Evolutionary conservation across 2,888 invertebrate species (phyloP).

Genomic region (Lasioglossum pauxillum): DNA sequence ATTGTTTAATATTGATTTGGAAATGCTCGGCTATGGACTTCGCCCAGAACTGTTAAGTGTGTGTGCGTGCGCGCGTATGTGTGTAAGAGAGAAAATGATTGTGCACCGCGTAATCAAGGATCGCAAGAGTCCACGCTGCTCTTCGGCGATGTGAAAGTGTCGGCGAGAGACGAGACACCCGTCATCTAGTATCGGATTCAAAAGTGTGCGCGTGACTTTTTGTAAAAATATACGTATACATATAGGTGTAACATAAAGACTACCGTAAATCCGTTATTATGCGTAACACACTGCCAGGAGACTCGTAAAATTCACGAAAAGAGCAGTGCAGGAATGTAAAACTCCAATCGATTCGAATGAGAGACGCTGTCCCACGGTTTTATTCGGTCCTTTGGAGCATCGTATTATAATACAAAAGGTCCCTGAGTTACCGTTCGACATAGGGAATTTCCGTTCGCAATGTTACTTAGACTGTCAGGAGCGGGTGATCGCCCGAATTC

Average conservation of each 20-base stretch:
- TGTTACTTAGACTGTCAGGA: neutral
- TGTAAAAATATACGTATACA: slow-evolving; percentile 70
- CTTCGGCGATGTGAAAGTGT: neutral
- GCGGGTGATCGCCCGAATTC: neutral
- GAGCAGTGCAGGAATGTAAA: slow-evolving; percentile 16
- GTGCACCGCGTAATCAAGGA: slow-evolving; percentile 19
- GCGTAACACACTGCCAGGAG: slow-evolving; percentile 76
- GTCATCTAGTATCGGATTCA: slow-evolving; percentile 48
- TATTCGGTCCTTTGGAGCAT: slow-evolving; percentile 42
- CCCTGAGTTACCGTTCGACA: neutral
- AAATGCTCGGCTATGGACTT: neutral
- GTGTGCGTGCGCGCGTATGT: neutral
- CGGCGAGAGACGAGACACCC: slow-evolving; percentile 8
- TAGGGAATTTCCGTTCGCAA: neutral
- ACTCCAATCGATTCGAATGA: slow-evolving; percentile 28
- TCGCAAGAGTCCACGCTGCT: slow-evolving; percentile 3
- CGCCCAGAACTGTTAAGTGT: neutral
- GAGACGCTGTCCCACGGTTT: slow-evolving; percentile 11
- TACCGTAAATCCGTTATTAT: slow-evolving; percentile 66
- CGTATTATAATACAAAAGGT: neutral
- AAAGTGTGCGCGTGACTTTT: slow-evolving; percentile 59
- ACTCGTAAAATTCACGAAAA: slow-evolving; percentile 56
- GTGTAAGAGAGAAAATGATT: neutral
- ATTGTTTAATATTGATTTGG: neutral
- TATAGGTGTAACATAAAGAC: slow-evolving; percentile 72